These are phyloP conservation scores for Kryphioiulus occultus DNA, from an alignment of 2,888 invertebrate species.

Conservation along the genomic window DNA sequence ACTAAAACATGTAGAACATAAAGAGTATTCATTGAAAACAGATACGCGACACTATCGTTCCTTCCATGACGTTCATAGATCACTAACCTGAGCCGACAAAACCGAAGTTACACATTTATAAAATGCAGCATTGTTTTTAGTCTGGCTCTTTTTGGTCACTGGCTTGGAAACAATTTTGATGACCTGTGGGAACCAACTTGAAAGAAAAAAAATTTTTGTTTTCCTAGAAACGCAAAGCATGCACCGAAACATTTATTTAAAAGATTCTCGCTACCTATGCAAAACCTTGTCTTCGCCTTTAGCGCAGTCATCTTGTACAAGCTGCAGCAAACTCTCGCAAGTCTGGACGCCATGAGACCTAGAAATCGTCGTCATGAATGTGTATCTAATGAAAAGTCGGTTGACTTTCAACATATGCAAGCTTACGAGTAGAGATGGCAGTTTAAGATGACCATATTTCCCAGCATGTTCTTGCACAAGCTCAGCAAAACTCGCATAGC, in stretches of 20 bases:
- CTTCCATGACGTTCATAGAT: too few relatives aligned
- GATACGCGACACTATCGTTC: too few relatives aligned
- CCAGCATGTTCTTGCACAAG: conserved; percentile 44
- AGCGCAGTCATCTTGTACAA: conserved; percentile 12
- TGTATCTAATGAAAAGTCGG: too few relatives aligned
- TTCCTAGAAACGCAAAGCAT: too few relatives aligned
- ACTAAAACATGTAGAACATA: not conserved
- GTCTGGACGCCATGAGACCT: conserved; percentile 18
- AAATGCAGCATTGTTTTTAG: not conserved
- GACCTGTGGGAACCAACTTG: conserved; percentile 47
- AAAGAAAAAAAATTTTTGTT: too few relatives aligned
- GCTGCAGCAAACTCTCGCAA: not conserved
- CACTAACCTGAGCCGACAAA: conserved; percentile 46
- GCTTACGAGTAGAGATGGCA: too few relatives aligned
- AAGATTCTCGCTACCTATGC: conserved; percentile 9
- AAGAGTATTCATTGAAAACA: not conserved
- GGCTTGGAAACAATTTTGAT: conserved; percentile 41
- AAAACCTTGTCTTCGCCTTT: conserved; percentile 43
- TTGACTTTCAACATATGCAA: too few relatives aligned
- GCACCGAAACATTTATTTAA: too few relatives aligned
- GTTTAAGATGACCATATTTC: conserved; percentile 44
- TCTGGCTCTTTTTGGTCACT: not conserved
- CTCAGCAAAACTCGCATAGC: conserved; percentile 7
- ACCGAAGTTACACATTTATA: conserved; percentile 50
- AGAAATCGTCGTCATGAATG: not conserved